A percentile compares a stretch with the other conserved stretches of the same genome.
Evolutionary conservation across 1,140 invertebrate species (phyloP).

Genomic region (Spodoptera frugiperda): DNA sequence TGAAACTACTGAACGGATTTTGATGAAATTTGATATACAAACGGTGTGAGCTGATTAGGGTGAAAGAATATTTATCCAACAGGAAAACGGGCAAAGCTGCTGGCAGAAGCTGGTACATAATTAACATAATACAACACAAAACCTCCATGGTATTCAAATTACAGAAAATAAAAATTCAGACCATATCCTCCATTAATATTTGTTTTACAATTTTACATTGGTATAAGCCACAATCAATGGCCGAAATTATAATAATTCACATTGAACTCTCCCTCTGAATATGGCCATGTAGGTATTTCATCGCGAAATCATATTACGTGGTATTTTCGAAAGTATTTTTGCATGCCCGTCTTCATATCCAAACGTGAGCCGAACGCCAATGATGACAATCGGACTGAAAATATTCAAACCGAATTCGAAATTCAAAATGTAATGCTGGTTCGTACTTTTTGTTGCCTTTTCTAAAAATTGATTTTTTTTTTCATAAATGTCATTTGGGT

Average conservation of each 20-base stretch:
- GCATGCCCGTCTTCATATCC: constrained; percentile 13
- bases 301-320: constrained; percentile 11
- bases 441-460: constrained; percentile 7
- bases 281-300: constrained; percentile 17
- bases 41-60: too few species aligned
- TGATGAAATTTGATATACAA: too few species aligned
- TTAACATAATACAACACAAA: too few species aligned
- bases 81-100: too few species aligned
- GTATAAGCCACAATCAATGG: constrained; percentile 9
- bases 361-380: background rate
- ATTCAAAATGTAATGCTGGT: constrained; percentile 12
- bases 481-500: too few species aligned
- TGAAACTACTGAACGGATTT: too few species aligned
- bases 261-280: background rate
- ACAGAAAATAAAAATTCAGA: too few species aligned
- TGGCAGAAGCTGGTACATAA: too few species aligned
- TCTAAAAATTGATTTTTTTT: too few species aligned
- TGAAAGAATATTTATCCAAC: too few species aligned
- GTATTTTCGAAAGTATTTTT: constrained; percentile 25
- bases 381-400: constrained; percentile 16
- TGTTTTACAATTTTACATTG: background rate
- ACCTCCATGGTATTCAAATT: too few species aligned
- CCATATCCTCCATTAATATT: too few species aligned
- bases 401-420: constrained; percentile 30
- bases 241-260: constrained; percentile 10